A percentile compares a stretch with the other conserved stretches of the same genome.
Conservation (phyloP, 2,113 vertebrate genomes). For the Sander vitreus region DNA sequence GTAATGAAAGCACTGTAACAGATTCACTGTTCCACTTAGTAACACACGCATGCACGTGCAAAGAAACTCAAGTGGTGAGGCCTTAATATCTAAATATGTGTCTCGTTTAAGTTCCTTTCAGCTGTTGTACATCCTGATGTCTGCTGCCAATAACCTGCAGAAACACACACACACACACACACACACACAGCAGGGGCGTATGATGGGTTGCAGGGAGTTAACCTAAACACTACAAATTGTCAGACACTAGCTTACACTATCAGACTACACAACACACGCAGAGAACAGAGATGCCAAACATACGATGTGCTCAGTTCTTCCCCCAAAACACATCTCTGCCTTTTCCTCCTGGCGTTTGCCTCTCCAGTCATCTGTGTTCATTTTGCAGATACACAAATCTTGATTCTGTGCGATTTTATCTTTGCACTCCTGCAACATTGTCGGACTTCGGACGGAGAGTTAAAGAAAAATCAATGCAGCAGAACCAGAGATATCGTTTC, state of each 20-base stretch:
- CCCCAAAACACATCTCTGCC: not conserved
- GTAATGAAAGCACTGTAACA: conserved; percentile 34
- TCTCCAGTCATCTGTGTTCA: not conserved
- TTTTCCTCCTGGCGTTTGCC: not conserved
- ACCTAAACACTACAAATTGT: conserved; percentile 41
- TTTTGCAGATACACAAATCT: not conserved
- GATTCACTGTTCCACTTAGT: conserved; percentile 26
- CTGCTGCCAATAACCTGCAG: conserved; percentile 56
- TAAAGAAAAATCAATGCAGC: no score
- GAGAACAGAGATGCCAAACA: not conserved
- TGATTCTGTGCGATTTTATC: not conserved
- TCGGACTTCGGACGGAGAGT: no score
- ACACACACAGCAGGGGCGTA: conserved; percentile 14
- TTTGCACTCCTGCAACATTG: no score
- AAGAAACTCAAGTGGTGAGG: conserved; percentile 5
- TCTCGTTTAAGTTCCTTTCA: conserved; percentile 46
- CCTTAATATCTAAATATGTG: conserved; percentile 35
- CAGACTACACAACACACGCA: conserved; percentile 28
- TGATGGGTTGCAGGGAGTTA: conserved; percentile 42
- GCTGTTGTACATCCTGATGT: conserved; percentile 42
- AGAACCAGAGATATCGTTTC: no score
- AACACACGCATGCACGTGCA: conserved; percentile 2
- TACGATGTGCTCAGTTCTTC: not conserved
- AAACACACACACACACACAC: not conserved
- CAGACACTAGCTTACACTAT: conserved; percentile 31